A percentile compares a stretch with the other conserved stretches of the same genome.
Evolutionary conservation across 2,113 vertebrate genomes (phyloP).

Genomic region (Brachyistius frenatus): DNA sequence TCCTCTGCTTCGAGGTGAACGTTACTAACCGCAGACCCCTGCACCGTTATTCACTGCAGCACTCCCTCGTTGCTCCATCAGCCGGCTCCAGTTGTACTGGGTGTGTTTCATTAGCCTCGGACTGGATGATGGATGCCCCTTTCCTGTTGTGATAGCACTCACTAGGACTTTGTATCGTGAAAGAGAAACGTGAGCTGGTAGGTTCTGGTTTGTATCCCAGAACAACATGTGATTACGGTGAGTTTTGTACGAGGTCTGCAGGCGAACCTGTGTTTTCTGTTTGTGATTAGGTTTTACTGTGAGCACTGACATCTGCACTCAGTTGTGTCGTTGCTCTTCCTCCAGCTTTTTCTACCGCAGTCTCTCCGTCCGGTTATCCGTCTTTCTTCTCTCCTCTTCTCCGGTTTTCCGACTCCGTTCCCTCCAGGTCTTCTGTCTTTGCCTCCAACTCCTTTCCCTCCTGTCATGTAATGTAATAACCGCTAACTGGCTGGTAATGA

Average conservation of each 20-base stretch:
- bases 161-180: neutral
- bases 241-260: conserved; percentile 15
- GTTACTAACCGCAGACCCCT: neutral
- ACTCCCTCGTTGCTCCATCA: neutral
- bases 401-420: neutral
- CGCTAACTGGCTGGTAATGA: conserved; percentile 49
- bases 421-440: conserved; percentile 3
- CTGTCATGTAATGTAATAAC: conserved; percentile 48
- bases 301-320: conserved; percentile 30
- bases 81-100: neutral
- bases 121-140: conserved; percentile 22
- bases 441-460: neutral
- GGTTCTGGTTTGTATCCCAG: conserved; percentile 49
- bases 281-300: conserved; percentile 39
- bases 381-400: neutral
- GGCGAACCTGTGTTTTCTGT: conserved; percentile 21
- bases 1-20: neutral
- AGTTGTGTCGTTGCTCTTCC: conserved; percentile 2
- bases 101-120: conserved; percentile 27
- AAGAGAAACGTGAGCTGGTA: conserved; percentile 39
- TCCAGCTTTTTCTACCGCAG: conserved; percentile 12
- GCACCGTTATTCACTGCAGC: neutral
- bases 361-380: neutral
- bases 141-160: conserved; percentile 41
- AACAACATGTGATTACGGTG: conserved; percentile 37